A percentile compares a stretch with the other conserved stretches of the same genome.
phyloP scores from a whole-genome alignment of 1,140 invertebrate genomes.

The Drosophila ercepeae region DNA sequence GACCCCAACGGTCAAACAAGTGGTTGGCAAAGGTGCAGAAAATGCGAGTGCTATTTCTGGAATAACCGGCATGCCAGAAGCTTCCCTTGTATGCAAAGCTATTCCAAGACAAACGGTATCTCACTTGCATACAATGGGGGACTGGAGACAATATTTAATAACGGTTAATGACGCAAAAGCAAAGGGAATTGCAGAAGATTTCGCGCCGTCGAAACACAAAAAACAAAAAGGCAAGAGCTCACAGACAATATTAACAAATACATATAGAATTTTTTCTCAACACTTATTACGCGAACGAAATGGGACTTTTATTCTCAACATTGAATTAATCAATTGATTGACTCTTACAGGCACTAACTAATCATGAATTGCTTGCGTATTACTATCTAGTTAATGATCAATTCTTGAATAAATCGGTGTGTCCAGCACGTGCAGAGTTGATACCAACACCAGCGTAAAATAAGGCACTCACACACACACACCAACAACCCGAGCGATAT shows the following conservation, averaged over 20 bases:
- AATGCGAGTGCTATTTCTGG: conserved; percentile 8
- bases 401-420: conserved; percentile 4
- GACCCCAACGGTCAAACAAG: conserved; percentile 34
- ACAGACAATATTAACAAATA: conserved; percentile 4
- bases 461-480: background rate
- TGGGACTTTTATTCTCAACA: background rate
- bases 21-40: conserved; percentile 25
- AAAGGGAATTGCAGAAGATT: conserved; percentile 24
- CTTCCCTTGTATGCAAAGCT: conserved; percentile 1
- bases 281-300: conserved; percentile 28
- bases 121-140: conserved; percentile 21
- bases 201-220: conserved; percentile 10
- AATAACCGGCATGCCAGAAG: conserved; percentile 25
- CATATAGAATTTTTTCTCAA: conserved; percentile 9
- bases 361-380: conserved; percentile 11
- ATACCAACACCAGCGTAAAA: conserved; percentile 5
- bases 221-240: conserved; percentile 16
- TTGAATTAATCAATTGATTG: conserved; percentile 16
- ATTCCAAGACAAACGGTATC: background rate
- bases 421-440: conserved; percentile 34
- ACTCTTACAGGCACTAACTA: conserved; percentile 23
- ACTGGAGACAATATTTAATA: conserved; percentile 41
- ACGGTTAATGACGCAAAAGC: conserved; percentile 53
- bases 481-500: conserved; percentile 9
- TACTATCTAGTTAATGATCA: conserved; percentile 2